Percentiles rank a stretch among this genome's conserved stretches.
Conservation (phyloP, 2,113 vertebrate species). For the Falco punctatus region DNA sequence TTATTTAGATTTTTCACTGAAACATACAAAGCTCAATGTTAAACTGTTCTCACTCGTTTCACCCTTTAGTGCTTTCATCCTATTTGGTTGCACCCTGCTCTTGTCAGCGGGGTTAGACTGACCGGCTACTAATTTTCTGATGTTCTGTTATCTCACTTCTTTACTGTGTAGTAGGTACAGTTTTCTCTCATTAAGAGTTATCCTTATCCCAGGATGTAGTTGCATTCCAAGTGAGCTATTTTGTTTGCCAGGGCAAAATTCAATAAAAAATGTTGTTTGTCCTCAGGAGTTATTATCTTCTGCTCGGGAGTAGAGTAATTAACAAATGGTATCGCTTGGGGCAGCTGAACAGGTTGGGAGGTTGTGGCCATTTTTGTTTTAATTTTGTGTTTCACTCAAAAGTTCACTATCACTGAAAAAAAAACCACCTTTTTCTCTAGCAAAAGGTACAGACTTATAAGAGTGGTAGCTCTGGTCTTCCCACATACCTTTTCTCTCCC, state of each 20-base stretch:
- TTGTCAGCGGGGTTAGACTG: not conserved
- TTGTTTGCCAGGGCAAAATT: not conserved
- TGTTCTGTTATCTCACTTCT: not conserved
- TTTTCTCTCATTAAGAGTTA: not conserved
- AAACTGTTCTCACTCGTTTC: not conserved
- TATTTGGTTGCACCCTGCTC: not conserved
- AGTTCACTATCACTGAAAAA: not conserved
- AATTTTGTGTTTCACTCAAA: not conserved
- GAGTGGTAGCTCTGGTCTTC: not conserved
- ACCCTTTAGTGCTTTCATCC: not conserved
- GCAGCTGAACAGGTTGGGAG: not conserved
- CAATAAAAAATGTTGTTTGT: not conserved
- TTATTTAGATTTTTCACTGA: not conserved
- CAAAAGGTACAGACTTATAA: not conserved
- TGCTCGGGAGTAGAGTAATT: not conserved
- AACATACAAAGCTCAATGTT: not conserved
- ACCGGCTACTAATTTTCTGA: not conserved
- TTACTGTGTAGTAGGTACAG: not conserved
- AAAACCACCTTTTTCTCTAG: not conserved
- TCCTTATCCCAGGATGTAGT: not conserved
- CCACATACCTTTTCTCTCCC: not conserved
- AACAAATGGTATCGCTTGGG: not conserved
- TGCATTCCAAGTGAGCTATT: not conserved
- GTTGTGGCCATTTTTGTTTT: not conserved
- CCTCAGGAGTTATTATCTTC: not conserved